Conservation (phyloP, 1,140 invertebrate genomes). For the Tribolium madens region DNA sequence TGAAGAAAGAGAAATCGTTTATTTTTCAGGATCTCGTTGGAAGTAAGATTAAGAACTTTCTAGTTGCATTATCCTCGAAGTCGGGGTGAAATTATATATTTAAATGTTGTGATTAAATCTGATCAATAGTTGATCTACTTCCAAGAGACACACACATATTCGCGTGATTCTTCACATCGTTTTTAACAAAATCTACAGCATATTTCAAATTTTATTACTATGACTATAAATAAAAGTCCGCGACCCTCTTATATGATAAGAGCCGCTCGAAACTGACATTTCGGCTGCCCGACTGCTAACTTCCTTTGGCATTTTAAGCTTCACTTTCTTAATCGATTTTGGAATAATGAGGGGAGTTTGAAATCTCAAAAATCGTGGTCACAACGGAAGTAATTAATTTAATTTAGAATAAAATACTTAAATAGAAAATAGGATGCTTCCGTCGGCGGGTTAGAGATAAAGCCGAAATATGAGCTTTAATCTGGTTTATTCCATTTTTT, state of each 20-base stretch:
- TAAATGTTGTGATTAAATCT: constrained; percentile 13
- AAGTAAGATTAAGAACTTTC: constrained; percentile 20
- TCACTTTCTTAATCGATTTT: constrained; percentile 7
- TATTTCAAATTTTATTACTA: constrained; percentile 33
- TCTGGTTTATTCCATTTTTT: constrained; percentile 16
- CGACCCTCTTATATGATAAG: constrained; percentile 15
- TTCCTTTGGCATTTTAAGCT: constrained; percentile 2
- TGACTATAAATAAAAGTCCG: constrained; percentile 24
- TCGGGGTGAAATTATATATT: constrained; percentile 21
- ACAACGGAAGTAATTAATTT: not conserved
- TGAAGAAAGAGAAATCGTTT: constrained; percentile 33
- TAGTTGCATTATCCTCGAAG: constrained; percentile 18
- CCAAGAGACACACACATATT: constrained; percentile 9
- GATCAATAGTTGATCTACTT: constrained; percentile 23
- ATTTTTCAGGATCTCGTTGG: constrained; percentile 17
- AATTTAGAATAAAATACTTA: not conserved
- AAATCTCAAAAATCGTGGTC: constrained; percentile 9
- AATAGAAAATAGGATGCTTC: not conserved
- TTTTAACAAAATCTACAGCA: constrained; percentile 30
- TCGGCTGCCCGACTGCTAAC: constrained; percentile 1
- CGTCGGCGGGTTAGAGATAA: not conserved
- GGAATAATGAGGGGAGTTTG: not conserved
- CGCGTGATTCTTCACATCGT: constrained; percentile 32
- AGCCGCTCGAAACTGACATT: constrained; percentile 9
- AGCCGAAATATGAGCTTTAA: not conserved